phyloP scores from a whole-genome alignment of 2,888 invertebrate species.

The Eupithecia insigniata region DNA sequence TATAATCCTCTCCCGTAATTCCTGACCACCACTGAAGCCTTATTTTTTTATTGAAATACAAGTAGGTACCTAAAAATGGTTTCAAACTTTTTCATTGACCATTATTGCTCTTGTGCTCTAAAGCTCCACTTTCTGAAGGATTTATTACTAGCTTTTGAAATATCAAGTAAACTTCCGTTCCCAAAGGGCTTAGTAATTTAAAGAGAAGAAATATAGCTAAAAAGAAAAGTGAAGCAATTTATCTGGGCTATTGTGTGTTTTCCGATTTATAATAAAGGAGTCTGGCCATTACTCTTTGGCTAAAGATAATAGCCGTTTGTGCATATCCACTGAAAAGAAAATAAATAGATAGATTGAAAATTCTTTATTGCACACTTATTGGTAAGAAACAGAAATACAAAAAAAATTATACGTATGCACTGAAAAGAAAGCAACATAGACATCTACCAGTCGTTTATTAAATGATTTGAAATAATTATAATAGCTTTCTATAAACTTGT shows the following conservation, averaged over 20 bases:
- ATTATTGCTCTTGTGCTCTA: conserved; percentile 1
- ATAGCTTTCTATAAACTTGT: too few relatives aligned
- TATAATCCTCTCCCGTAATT: background rate
- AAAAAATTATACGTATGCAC: too few relatives aligned
- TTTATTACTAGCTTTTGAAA: conserved; percentile 21
- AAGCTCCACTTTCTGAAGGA: conserved; percentile 10
- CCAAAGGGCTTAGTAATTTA: conserved; percentile 16
- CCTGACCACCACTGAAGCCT: background rate
- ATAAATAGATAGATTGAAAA: too few relatives aligned
- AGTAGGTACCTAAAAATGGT: too few relatives aligned
- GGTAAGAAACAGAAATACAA: too few relatives aligned
- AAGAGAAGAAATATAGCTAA: conserved; percentile 34
- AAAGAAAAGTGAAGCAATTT: conserved; percentile 32
- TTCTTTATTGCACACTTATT: too few relatives aligned
- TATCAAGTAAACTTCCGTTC: conserved; percentile 13
- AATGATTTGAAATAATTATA: too few relatives aligned
- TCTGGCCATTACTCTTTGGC: background rate
- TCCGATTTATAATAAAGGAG: background rate
- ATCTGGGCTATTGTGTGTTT: conserved; percentile 23
- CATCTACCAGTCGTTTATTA: too few relatives aligned
- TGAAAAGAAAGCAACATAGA: too few relatives aligned
- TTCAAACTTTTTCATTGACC: conserved; percentile 3
- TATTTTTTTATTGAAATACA: too few relatives aligned
- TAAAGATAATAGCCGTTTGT: background rate
- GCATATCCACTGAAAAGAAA: background rate